Evolutionary conservation across 2,797 vertebrate species (phyloP), one percentile per base, ranked within the genome.

Genomic region (Manis pentadactyla): DNA sequence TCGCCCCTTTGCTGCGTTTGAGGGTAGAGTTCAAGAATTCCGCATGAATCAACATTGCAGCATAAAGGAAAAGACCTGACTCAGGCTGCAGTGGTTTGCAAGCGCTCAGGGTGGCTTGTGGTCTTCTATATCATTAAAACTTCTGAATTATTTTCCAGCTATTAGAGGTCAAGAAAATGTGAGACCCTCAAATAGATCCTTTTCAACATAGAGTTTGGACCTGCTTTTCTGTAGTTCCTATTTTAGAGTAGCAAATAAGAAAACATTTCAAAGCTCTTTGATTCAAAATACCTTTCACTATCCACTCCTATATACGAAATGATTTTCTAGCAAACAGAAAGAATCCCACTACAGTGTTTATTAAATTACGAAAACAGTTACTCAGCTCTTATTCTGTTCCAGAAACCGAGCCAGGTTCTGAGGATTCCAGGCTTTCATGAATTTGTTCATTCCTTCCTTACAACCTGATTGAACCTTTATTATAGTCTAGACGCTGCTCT

Each of bases 1-100:
- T 23, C 2, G 42, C 68, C 21, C 34, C 7, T 53, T 18, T 5
- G 7, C 46, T 5, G 69, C 79, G 2, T 23, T 51, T 11, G 27
- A 55, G 21, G 15, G 1, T 0, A 3, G 5, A 27, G 18, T 15
- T 18, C 19, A 25, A 27, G 46, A 57, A 39, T 11, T 31, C 51
- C 23, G 2, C 1, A 0, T 9, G 5, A 3, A 39, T 7, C 1
- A 0, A 27, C n/a, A 19, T 0, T 7, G 25, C 7, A 0, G 8
- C 2, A 0, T 1, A 29, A 39, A n/a, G 78, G 37, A 11, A 39
- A 2, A 3, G 0, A 2, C 1, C 3, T 23, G 8, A 0, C 4
- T 55, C 64, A 2, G 0, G 0, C 15, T 0, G 2, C 77, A 7
- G 2, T 0, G 37, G 53, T n/a, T 31, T 17, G 29, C 37, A 14